phyloP scores from a whole-genome alignment of 2,888 invertebrate species.

The Lepas anatifera region DNA sequence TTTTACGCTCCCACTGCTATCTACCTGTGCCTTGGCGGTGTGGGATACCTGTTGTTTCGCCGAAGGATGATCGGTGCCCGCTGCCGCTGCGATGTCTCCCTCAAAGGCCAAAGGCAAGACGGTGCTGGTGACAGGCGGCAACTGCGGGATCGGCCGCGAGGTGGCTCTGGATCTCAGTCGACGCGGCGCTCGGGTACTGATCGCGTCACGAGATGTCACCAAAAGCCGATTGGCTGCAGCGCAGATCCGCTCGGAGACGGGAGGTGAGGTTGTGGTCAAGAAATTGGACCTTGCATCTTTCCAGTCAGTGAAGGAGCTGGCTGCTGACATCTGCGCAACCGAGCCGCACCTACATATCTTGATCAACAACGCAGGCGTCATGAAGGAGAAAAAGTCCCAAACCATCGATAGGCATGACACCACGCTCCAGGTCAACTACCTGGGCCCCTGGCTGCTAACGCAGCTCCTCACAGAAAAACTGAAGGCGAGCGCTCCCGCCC shows the following conservation, averaged over 20 bases:
- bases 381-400: constrained; percentile 27
- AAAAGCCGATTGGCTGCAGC: constrained; percentile 40
- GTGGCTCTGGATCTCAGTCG: constrained; percentile 26
- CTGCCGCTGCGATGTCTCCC: constrained; percentile 45
- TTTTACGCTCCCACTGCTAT: background rate
- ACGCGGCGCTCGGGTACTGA: constrained; percentile 54
- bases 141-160: constrained; percentile 43
- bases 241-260: constrained; percentile 53
- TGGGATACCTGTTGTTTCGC: background rate
- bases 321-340: constrained; percentile 59
- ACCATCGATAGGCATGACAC: constrained; percentile 73
- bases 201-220: constrained; percentile 71
- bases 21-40: background rate
- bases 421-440: constrained; percentile 86
- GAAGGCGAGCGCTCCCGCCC: constrained; percentile 18
- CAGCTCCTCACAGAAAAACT: constrained; percentile 60
- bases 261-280: constrained; percentile 55
- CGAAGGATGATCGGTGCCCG: constrained; percentile 27
- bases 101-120: constrained; percentile 84
- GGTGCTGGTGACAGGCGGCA: constrained; percentile 77
- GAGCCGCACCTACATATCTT: constrained; percentile 64
- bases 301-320: constrained; percentile 68
- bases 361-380: constrained; percentile 76
- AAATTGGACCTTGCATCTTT: constrained; percentile 65
- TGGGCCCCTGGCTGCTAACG: constrained; percentile 83